phyloP scores from a whole-genome alignment of 2,113 vertebrate species.

The Oreochromis tanganicae region DNA sequence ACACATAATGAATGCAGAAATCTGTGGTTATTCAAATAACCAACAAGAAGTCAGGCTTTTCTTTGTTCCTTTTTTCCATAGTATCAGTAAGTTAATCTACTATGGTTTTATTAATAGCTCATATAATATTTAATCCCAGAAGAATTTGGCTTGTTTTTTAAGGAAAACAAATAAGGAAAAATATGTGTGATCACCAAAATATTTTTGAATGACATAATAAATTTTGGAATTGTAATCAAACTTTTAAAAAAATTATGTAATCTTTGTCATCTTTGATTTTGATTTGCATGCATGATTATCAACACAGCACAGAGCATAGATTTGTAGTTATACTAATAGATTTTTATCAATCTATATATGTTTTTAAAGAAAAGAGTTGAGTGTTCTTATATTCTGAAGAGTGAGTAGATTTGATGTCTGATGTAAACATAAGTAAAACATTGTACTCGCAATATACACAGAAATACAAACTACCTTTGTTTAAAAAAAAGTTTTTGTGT shows the following conservation, averaged over 20 bases:
- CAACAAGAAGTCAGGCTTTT: neutral
- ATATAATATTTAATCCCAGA: neutral
- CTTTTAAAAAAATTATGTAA: neutral
- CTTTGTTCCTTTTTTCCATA: neutral
- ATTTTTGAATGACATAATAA: neutral
- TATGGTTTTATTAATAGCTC: neutral
- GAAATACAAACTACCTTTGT: neutral
- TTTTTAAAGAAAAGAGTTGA: neutral
- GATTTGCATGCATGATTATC: neutral
- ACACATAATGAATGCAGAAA: neutral
- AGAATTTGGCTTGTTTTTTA: neutral
- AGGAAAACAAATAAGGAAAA: neutral
- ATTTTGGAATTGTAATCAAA: neutral
- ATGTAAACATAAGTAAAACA: neutral
- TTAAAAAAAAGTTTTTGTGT: neutral
- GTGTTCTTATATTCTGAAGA: neutral
- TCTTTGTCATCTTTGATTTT: neutral
- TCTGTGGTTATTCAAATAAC: neutral
- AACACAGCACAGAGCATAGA: neutral
- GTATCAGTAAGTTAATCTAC: neutral
- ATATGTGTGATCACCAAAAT: neutral
- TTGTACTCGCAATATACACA: neutral
- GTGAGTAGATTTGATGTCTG: neutral
- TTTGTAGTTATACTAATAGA: neutral
- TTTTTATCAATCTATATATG: neutral